These are phyloP conservation scores for Paguma larvata DNA, from an alignment of 2,797 vertebrate species.

Conservation along the genomic window DNA sequence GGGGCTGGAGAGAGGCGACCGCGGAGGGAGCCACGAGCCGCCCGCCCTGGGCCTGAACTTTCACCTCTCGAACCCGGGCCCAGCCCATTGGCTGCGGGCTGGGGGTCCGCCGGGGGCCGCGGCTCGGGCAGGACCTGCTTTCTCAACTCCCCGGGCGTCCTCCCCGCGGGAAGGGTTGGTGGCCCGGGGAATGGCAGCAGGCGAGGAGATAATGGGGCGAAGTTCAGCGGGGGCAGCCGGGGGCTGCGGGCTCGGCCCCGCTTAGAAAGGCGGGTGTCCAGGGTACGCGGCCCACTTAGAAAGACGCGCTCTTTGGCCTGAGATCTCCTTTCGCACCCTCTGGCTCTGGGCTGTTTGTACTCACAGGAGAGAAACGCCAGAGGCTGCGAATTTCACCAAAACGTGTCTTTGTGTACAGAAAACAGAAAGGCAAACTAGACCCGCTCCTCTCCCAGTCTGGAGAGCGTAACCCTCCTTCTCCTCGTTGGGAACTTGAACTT, in stretches of 20 bases:
- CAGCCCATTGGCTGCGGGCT: conserved; percentile 82
- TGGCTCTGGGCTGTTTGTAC: neutral
- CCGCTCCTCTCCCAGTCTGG: neutral
- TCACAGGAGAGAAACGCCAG: neutral
- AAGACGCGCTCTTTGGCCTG: neutral
- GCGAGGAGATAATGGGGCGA: neutral
- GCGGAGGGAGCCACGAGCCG: neutral
- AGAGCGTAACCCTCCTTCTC: neutral
- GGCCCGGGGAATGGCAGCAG: neutral
- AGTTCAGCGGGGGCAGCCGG: neutral
- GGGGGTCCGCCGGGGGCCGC: neutral
- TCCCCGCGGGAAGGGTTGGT: neutral
- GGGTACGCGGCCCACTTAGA: neutral
- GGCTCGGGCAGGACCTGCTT: conserved; percentile 45
- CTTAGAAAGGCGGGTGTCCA: neutral
- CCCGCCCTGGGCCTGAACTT: conserved; percentile 88
- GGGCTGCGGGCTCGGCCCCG: neutral
- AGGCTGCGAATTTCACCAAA: conserved; percentile 55
- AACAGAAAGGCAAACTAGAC: conserved; percentile 42
- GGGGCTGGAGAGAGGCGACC: neutral
- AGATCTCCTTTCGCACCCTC: neutral
- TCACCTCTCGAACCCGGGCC: conserved; percentile 88
- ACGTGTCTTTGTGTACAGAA: conserved; percentile 24
- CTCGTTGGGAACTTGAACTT: neutral
- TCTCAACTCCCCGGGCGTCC: neutral